phyloP scores from a whole-genome alignment of 2,113 vertebrate species.

The Alces alces region DNA sequence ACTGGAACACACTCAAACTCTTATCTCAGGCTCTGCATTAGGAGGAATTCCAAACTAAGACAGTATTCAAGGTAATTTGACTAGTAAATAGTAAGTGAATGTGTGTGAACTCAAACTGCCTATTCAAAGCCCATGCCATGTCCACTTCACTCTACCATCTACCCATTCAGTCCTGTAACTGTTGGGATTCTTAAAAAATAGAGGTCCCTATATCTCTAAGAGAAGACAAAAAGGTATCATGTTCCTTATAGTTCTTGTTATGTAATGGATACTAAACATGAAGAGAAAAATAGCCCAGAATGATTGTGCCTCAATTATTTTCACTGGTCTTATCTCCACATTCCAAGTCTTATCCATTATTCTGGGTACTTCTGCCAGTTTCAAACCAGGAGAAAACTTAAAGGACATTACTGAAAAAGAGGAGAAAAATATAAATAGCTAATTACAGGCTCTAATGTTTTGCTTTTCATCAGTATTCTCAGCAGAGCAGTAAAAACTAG shows the following conservation, averaged over 20 bases:
- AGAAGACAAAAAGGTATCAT: background rate
- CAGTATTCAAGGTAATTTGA: background rate
- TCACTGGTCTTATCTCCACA: background rate
- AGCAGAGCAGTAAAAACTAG: conserved; percentile 65
- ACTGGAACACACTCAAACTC: background rate
- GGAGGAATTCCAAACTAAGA: background rate
- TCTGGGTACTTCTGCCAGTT: conserved; percentile 53
- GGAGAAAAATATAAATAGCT: conserved; percentile 74
- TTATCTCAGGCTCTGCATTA: background rate
- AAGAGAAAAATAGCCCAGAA: conserved; percentile 11
- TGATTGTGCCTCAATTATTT: conserved; percentile 24
- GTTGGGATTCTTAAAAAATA: background rate
- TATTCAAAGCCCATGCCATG: background rate
- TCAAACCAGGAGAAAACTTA: conserved; percentile 56
- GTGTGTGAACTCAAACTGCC: background rate
- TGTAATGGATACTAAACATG: conserved; percentile 43
- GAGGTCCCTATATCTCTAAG: background rate
- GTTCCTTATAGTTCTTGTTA: conserved; percentile 34
- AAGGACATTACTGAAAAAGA: conserved; percentile 65
- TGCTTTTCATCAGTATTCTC: conserved; percentile 75
- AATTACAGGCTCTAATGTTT: conserved; percentile 74
- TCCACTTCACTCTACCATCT: background rate
- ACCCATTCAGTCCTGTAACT: background rate
- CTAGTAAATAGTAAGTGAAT: background rate
- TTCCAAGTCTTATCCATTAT: conserved; percentile 60